Conservation (phyloP, 2,113 vertebrate genomes). For the Corythoichthys intestinalis region DNA sequence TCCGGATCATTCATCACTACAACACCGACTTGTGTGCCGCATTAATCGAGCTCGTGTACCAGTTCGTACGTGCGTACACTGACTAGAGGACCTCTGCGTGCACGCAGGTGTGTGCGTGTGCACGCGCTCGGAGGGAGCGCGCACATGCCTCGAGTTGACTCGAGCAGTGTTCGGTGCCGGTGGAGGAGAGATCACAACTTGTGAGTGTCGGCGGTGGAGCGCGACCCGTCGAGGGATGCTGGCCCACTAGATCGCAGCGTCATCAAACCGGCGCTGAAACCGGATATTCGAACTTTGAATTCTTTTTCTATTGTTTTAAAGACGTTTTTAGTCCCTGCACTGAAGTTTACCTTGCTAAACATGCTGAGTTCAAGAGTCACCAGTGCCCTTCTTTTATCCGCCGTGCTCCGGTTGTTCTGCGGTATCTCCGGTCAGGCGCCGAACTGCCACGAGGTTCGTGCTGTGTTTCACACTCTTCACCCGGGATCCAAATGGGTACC, state of each 20-base stretch:
- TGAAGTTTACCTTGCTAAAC: not conserved
- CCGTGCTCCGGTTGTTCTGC: slow-evolving; percentile 49
- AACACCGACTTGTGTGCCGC: not conserved
- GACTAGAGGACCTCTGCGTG: not conserved
- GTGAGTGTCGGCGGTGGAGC: not conserved
- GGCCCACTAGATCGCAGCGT: slow-evolving; percentile 34
- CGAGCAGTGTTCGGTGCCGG: slow-evolving; percentile 12
- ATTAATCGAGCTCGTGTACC: slow-evolving; percentile 18
- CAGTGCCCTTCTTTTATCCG: slow-evolving; percentile 58
- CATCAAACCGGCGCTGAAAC: slow-evolving; percentile 12
- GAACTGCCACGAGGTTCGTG: slow-evolving; percentile 73
- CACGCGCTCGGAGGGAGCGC: slow-evolving; percentile 2
- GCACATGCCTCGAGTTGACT: slow-evolving; percentile 36
- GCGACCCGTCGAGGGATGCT: slow-evolving; percentile 34
- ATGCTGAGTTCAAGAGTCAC: slow-evolving; percentile 43
- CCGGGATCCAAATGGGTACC: slow-evolving; percentile 76
- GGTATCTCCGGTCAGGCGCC: slow-evolving; percentile 62
- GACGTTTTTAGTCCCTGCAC: not conserved
- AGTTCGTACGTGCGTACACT: not conserved
- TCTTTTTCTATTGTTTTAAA: slow-evolving; percentile 23
- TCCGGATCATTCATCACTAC: slow-evolving; percentile 16
- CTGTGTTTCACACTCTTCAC: slow-evolving; percentile 71
- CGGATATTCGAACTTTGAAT: slow-evolving; percentile 43
- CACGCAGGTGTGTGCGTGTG: not conserved
- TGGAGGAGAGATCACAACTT: slow-evolving; percentile 35